phyloP scores from a whole-genome alignment of 2,888 invertebrate species.

The Drosophila anceps region DNA sequence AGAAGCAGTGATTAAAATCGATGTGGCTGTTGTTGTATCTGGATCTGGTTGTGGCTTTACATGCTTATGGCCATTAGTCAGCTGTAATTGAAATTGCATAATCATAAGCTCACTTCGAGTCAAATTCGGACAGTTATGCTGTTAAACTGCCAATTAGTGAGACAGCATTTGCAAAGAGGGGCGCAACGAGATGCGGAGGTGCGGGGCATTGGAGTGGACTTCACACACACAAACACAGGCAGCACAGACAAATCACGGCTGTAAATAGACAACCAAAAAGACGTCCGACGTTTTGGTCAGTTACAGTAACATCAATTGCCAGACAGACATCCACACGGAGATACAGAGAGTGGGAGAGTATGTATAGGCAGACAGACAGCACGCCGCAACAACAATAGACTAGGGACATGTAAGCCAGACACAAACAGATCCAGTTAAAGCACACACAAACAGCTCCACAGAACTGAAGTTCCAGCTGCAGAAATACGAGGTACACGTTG shows the following conservation, averaged over 20 bases:
- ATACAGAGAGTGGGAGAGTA: neutral
- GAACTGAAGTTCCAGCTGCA: constrained; percentile 19
- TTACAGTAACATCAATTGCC: constrained; percentile 76
- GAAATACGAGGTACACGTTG: constrained; percentile 5
- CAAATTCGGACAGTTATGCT: constrained; percentile 60
- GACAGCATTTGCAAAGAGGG: constrained; percentile 33
- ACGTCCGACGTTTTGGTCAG: constrained; percentile 65
- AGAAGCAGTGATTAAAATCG: neutral
- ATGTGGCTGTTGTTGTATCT: neutral
- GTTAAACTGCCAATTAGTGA: constrained; percentile 76
- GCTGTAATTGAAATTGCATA: constrained; percentile 73
- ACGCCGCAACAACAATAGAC: constrained; percentile 66
- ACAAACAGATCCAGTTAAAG: constrained; percentile 59
- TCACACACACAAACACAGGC: constrained; percentile 4
- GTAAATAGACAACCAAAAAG: constrained; percentile 78
- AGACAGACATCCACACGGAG: constrained; percentile 35
- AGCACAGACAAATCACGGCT: constrained; percentile 70
- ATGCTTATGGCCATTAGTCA: constrained; percentile 23
- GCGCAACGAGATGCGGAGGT: neutral
- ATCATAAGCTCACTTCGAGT: constrained; percentile 50
- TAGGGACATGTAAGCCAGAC: constrained; percentile 71
- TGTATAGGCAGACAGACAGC: constrained; percentile 19
- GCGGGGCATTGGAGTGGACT: constrained; percentile 5
- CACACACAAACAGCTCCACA: constrained; percentile 39
- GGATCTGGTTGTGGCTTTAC: neutral